Percentiles rank a stretch among this genome's conserved stretches.
Evolutionary conservation across 2,113 vertebrate genomes (phyloP).

Genomic region (Mastomys natalensis): DNA sequence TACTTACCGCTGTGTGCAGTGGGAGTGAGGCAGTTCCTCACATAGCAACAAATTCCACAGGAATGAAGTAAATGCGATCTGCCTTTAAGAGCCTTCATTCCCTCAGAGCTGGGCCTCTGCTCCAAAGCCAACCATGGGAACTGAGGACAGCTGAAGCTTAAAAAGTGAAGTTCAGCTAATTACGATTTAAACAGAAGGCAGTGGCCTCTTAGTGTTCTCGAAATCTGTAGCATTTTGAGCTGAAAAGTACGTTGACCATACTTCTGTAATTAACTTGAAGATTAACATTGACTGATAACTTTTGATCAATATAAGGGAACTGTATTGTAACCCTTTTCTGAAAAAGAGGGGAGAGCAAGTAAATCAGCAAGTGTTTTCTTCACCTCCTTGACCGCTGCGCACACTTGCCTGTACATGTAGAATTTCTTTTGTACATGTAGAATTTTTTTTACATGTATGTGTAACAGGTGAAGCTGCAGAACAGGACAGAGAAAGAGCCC

Average conservation of each 20-base stretch:
- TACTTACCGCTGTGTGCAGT: background rate
- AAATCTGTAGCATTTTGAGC: background rate
- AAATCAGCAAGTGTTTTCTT: background rate
- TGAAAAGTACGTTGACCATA: background rate
- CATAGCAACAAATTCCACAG: background rate
- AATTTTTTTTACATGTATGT: background rate
- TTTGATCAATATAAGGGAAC: background rate
- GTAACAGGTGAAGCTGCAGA: background rate
- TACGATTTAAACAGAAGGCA: background rate
- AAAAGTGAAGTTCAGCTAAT: background rate
- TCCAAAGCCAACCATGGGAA: background rate
- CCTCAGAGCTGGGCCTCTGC: background rate
- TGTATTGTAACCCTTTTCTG: background rate
- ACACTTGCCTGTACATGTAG: background rate
- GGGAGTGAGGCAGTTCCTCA: background rate
- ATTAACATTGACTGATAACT: background rate
- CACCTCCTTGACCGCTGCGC: background rate
- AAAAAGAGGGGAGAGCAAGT: background rate
- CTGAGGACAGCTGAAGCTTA: background rate
- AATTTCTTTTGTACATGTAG: too few species aligned
- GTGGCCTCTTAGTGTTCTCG: background rate
- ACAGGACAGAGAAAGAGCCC: background rate
- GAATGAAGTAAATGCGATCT: background rate
- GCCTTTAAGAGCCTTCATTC: background rate
- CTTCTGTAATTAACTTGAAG: background rate